These are phyloP conservation scores for Drosophila paulistorum DNA, from an alignment of 1,140 invertebrate genomes.

Conservation along the genomic window DNA sequence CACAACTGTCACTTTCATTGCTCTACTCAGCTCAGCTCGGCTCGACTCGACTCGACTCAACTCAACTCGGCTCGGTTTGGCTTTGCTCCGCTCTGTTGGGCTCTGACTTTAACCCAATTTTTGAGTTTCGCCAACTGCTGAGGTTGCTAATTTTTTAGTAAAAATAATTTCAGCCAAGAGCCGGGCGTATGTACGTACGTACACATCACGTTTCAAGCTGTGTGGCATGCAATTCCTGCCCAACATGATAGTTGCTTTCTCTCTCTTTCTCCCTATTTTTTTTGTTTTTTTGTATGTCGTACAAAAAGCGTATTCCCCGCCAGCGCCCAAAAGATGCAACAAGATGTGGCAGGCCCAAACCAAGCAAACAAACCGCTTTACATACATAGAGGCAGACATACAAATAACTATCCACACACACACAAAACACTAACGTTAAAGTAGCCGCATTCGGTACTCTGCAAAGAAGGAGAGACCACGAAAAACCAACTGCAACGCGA, in stretches of 20 bases:
- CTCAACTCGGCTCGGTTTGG: neutral
- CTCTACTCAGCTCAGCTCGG: neutral
- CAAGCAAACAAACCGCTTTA: constrained; percentile 64
- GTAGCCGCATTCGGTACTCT: constrained; percentile 52
- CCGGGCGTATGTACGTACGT: neutral
- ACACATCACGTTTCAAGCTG: constrained; percentile 50
- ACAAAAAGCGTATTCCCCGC: constrained; percentile 52
- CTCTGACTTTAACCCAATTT: constrained; percentile 76
- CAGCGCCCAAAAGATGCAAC: constrained; percentile 73
- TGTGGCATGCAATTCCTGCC: neutral
- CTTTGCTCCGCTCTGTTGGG: constrained; percentile 8
- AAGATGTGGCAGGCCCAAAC: constrained; percentile 61
- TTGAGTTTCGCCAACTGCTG: constrained; percentile 60
- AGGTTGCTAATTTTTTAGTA: constrained; percentile 76
- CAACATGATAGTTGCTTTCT: too few species aligned
- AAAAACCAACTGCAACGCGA: constrained; percentile 42
- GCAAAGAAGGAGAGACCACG: constrained; percentile 3
- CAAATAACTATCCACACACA: neutral
- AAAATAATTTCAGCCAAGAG: constrained; percentile 67
- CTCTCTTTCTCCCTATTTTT: neutral
- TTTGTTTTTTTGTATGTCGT: constrained; percentile 30
- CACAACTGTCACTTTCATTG: constrained; percentile 44
- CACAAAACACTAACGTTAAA: constrained; percentile 45
- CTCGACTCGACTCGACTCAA: neutral
- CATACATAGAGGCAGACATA: constrained; percentile 29